phyloP scores from a whole-genome alignment of 2,113 vertebrate species.

The Apistogramma diplotaenia region DNA sequence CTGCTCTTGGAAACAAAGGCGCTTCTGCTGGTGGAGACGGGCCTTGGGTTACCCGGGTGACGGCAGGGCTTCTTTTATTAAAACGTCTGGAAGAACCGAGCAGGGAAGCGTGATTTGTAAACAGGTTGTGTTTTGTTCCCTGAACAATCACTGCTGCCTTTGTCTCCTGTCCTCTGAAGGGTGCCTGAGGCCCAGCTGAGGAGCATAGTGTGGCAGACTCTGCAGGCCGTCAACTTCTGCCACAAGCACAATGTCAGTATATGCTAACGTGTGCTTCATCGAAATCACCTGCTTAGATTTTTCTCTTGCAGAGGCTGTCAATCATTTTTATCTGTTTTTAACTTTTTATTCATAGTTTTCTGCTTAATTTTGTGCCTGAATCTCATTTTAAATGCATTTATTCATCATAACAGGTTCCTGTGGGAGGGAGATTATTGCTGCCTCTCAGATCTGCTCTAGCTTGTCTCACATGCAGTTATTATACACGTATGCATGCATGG shows the following conservation, averaged over 20 bases:
- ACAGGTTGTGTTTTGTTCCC: constrained; percentile 19
- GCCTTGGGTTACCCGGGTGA: constrained; percentile 58
- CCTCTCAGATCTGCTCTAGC: neutral
- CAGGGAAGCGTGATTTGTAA: neutral
- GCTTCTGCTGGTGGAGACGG: constrained; percentile 57
- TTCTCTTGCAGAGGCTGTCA: too few species aligned
- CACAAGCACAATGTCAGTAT: constrained; percentile 92
- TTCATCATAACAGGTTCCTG: too few species aligned
- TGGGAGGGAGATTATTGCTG: accelerated
- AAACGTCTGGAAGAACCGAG: constrained; percentile 12
- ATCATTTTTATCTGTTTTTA: too few species aligned
- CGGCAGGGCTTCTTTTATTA: constrained; percentile 10
- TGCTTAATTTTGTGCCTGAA: too few species aligned
- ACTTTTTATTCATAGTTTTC: too few species aligned
- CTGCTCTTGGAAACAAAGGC: constrained; percentile 70
- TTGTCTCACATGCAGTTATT: neutral
- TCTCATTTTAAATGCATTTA: too few species aligned
- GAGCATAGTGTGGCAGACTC: constrained; percentile 93
- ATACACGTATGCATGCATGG: neutral
- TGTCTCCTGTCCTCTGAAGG: constrained; percentile 67
- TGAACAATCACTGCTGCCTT: neutral
- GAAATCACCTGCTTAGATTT: too few species aligned
- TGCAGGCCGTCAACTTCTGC: constrained; percentile 96
- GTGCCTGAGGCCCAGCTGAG: constrained; percentile 90
- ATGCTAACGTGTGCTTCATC: too few species aligned